phyloP scores from a whole-genome alignment of 2,113 vertebrate genomes.

The Gallinago undulata region DNA sequence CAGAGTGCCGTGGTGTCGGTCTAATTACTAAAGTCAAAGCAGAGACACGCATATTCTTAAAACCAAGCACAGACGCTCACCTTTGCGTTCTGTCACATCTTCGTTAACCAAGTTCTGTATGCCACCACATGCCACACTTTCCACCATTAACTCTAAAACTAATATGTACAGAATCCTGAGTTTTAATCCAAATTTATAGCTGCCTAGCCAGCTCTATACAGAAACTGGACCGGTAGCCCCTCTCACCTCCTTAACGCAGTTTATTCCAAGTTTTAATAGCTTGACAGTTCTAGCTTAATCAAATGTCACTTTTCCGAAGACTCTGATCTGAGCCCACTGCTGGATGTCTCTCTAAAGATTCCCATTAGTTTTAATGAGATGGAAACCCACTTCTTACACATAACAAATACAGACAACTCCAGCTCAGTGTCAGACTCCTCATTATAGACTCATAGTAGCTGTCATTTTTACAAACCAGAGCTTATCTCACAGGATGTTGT shows the following conservation, averaged over 20 bases:
- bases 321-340: neutral
- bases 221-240: neutral
- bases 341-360: neutral
- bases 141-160: neutral
- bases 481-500: neutral
- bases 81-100: neutral
- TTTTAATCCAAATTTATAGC: neutral
- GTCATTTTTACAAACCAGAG: neutral
- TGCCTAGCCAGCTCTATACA: neutral
- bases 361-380: neutral
- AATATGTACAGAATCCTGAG: neutral
- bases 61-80: neutral
- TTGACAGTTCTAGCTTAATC: slow-evolving; percentile 18
- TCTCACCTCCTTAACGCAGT: neutral
- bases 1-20: neutral
- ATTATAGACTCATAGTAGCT: neutral
- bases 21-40: neutral
- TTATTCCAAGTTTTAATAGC: neutral
- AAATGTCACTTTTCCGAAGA: neutral
- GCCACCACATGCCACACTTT: accelerated
- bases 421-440: neutral
- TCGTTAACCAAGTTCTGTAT: accelerated
- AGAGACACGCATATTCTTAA: neutral
- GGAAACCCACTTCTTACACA: neutral
- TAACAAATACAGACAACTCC: neutral